Base-by-base conservation (phyloP, 30 jellyfish, hydroid and myxozoan genomes). In the Sanderia malayensis region DNA sequence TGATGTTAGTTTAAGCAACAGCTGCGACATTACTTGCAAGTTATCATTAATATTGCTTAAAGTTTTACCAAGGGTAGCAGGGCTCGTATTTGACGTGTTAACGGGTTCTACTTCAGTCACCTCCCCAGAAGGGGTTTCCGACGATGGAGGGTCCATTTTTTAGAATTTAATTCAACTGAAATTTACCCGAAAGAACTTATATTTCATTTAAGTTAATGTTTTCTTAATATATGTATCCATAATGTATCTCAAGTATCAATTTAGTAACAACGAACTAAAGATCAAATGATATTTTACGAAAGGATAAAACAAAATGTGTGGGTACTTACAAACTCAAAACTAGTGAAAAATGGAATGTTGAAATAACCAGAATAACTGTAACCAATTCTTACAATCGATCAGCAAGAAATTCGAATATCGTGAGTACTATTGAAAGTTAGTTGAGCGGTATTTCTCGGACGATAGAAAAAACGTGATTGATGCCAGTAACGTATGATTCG, bases 71-170 rank as follows among this genome's bases (percentile, higher is more conserved):
- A n/a, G n/a, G n/a, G n/a, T n/a, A n/a, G n/a, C n/a, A 41, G 55
- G 55, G 15, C 15, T 41, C 55, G 55, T 8, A 41, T 41, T 41
- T 41, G 55, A 41, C 15, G 55, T 6, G 55, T 41, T 41, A 6
- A 41, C 15, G 8, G 8, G 15, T 15, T 41, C 11, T 41, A 41
- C 55, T 41, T 41, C 55, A 41, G 55, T 8, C 55, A 41, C 8
- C 55, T 41, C 15, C 55, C 15, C 55, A 6, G 55, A 41, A 41
- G 55, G 55, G 55, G 55, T 41, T 41, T 41, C 55, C 55, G 55
- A 6, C 15, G 55, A 41, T 6, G 15, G 55, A 41, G 15, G 55
- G 55, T 15, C 55, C 55, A 41, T 41, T 41, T 41, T 41, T 15
- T 41, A 41, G 15, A 41, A 41, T 6, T 41, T 41, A 41, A 41